These are phyloP conservation scores for Trichoplax adhaerens DNA, from an alignment of 37 sponge, comb jelly and placozoan genomes.

Conservation along the genomic window DNA sequence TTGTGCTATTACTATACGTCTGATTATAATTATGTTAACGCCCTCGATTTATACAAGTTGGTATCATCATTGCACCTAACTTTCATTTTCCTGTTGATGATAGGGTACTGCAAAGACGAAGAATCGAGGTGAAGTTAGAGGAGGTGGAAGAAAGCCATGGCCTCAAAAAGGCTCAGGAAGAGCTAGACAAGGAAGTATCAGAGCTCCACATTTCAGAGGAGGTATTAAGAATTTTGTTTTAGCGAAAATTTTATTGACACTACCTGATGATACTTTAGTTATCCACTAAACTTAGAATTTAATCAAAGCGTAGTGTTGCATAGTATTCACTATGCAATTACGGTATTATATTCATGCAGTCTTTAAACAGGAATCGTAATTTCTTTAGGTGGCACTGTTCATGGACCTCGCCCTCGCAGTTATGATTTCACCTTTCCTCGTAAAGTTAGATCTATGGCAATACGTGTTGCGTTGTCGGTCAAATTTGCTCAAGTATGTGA, in stretches of 20 bases:
- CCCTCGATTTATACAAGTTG: not conserved
- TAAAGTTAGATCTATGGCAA: slow-evolving; percentile 37
- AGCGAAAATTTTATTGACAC: no score
- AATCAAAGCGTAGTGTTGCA: no score
- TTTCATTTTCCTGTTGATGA: not conserved
- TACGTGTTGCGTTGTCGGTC: slow-evolving; percentile 62
- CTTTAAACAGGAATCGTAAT: no score
- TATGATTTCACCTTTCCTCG: slow-evolving; percentile 70
- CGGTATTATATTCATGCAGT: no score
- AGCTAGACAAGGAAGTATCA: slow-evolving; percentile 71
- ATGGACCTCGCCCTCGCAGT: slow-evolving; percentile 57
- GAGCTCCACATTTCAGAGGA: slow-evolving; percentile 54
- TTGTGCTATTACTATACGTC: not conserved
- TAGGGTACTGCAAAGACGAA: slow-evolving; percentile 66
- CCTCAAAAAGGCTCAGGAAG: slow-evolving; percentile 65
- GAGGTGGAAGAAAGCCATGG: slow-evolving; percentile 78
- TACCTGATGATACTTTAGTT: no score
- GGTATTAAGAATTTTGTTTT: slow-evolving; percentile 2
- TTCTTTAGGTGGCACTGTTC: slow-evolving; percentile 47
- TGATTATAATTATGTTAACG: not conserved
- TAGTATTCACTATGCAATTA: no score
- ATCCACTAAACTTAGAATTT: no score
- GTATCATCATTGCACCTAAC: no score
- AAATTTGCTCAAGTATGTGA: slow-evolving; percentile 32
- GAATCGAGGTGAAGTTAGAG: slow-evolving; percentile 62